Evolutionary conservation across 2,113 vertebrate genomes (phyloP).

Genomic region (Xenus cinereus): DNA sequence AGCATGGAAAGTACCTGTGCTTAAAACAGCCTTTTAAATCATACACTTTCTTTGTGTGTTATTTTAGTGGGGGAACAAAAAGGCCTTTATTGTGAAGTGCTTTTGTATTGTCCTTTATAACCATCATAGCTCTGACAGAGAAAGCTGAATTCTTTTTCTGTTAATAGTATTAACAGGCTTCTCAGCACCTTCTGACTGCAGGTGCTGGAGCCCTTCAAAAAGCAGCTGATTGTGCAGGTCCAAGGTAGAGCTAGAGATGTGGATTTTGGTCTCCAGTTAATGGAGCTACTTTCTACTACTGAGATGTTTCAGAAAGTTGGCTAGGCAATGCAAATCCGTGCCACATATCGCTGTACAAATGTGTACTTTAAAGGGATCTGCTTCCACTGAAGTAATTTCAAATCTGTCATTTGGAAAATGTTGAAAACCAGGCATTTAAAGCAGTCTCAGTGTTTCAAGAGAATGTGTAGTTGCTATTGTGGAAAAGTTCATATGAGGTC

Average conservation of each 20-base stretch:
- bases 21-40: neutral
- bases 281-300: neutral
- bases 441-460: neutral
- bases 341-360: neutral
- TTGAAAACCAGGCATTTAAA: neutral
- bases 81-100: neutral
- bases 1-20: neutral
- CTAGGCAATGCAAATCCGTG: neutral
- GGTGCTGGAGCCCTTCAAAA: neutral
- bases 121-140: neutral
- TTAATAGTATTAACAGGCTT: neutral
- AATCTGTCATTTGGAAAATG: neutral
- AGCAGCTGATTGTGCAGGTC: neutral
- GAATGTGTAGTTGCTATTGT: neutral
- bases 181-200: neutral
- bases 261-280: neutral
- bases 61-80: neutral
- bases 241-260: neutral
- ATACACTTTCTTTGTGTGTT: neutral
- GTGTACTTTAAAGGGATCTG: neutral
- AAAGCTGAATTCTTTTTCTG: neutral
- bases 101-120: neutral
- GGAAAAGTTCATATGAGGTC: neutral
- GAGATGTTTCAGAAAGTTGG: neutral
- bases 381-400: neutral